Evolutionary conservation across 2,113 vertebrate genomes (phyloP).

Genomic region (Mungos mungo): DNA sequence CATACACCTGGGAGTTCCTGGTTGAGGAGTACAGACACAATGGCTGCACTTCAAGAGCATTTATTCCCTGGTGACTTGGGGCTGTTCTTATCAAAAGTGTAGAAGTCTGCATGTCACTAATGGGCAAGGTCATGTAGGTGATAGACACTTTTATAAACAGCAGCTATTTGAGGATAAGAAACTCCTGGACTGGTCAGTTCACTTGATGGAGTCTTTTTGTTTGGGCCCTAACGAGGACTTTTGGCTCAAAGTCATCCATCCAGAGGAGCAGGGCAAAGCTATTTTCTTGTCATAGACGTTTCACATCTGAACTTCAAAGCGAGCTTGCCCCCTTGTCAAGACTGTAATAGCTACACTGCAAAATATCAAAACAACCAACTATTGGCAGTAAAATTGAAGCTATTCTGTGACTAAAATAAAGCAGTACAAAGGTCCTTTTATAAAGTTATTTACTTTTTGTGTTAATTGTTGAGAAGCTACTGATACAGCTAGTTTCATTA

Average conservation of each 20-base stretch:
- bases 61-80: not conserved
- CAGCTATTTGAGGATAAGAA: not conserved
- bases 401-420: not conserved
- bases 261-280: not conserved
- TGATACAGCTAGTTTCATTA: not conserved
- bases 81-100: not conserved
- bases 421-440: not conserved
- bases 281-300: constrained; percentile 32
- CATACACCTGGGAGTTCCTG: not conserved
- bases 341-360: not conserved
- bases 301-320: constrained; percentile 36
- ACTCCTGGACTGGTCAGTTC: not conserved
- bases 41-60: not conserved
- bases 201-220: not conserved
- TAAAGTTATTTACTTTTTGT: not conserved
- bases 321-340: not conserved
- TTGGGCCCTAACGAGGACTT: not conserved
- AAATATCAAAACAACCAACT: not conserved
- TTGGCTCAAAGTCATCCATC: not conserved
- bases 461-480: not conserved
- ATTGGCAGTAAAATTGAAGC: not conserved
- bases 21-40: not conserved
- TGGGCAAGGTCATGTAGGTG: not conserved
- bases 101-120: not conserved
- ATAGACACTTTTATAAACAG: not conserved